Conservation (phyloP, 2,113 vertebrate species). For the Mesocricetus auratus region DNA sequence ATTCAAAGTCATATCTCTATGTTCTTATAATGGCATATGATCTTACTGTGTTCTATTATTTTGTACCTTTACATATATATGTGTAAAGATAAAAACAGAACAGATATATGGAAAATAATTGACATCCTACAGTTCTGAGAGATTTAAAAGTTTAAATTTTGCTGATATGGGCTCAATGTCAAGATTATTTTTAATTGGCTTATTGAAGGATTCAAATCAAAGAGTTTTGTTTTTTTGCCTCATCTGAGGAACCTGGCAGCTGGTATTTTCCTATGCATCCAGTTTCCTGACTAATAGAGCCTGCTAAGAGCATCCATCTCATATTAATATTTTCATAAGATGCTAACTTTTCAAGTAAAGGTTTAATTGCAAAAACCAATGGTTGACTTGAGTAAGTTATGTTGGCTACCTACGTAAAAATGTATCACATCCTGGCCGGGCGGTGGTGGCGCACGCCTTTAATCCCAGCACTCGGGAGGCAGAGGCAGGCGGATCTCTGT, state of each 20-base stretch:
- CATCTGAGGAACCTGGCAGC: not conserved
- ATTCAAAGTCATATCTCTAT: constrained; percentile 12
- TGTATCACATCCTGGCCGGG: not conserved
- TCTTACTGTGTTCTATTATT: not conserved
- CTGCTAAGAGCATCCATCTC: not conserved
- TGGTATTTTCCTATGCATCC: not conserved
- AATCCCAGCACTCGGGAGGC: too few species aligned
- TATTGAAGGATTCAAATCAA: not conserved
- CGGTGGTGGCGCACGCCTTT: too few species aligned
- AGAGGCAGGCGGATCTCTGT: too few species aligned
- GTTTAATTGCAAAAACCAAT: not conserved
- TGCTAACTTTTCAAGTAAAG: not conserved
- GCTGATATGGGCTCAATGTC: not conserved
- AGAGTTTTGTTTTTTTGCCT: not conserved
- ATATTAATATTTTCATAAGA: constrained; percentile 28
- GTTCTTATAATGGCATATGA: not conserved
- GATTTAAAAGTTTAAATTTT: constrained; percentile 11
- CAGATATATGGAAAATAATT: constrained; percentile 35
- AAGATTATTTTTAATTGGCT: not conserved
- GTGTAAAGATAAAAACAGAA: constrained; percentile 2
- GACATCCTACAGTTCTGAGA: not conserved
- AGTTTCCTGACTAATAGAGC: not conserved
- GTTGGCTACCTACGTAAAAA: not conserved
- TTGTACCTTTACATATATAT: not conserved
- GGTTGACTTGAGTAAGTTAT: not conserved